Evolutionary conservation across 1,140 invertebrate species (phyloP).

Genomic region (Platyura marginata): DNA sequence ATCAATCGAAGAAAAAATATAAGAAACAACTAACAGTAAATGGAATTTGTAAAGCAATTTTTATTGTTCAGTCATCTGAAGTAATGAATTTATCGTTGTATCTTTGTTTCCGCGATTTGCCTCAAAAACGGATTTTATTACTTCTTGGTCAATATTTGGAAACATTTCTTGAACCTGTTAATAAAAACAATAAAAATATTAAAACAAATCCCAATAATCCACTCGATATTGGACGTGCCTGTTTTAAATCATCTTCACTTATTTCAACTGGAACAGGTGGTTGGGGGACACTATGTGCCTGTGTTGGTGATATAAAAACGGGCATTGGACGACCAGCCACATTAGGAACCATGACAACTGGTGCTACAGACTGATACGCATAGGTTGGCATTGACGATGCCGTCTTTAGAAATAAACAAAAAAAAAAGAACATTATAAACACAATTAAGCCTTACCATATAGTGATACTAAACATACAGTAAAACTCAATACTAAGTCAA

Average conservation of each 20-base stretch:
- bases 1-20: no score
- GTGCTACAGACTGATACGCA: conserved; percentile 12
- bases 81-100: conserved; percentile 70
- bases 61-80: conserved; percentile 64
- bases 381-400: conserved; percentile 6
- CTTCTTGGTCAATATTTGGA: conserved; percentile 80
- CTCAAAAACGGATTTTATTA: conserved; percentile 79
- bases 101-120: conserved; percentile 82
- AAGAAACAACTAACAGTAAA: no score
- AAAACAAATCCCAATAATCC: no score
- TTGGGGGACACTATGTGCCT: conserved; percentile 9
- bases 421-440: neutral
- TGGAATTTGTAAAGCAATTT: no score
- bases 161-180: conserved; percentile 88
- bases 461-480: conserved; percentile 33
- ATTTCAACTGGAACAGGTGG: conserved; percentile 11
- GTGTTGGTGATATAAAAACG: conserved; percentile 26
- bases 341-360: conserved; percentile 45
- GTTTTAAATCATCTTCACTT: conserved; percentile 51
- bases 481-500: conserved; percentile 57
- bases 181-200: no score
- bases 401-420: conserved; percentile 3
- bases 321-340: conserved; percentile 29
- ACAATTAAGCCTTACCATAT: neutral
- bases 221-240: no score